phyloP scores from a whole-genome alignment of 2,797 vertebrate genomes.

The Malurus leucopterus region DNA sequence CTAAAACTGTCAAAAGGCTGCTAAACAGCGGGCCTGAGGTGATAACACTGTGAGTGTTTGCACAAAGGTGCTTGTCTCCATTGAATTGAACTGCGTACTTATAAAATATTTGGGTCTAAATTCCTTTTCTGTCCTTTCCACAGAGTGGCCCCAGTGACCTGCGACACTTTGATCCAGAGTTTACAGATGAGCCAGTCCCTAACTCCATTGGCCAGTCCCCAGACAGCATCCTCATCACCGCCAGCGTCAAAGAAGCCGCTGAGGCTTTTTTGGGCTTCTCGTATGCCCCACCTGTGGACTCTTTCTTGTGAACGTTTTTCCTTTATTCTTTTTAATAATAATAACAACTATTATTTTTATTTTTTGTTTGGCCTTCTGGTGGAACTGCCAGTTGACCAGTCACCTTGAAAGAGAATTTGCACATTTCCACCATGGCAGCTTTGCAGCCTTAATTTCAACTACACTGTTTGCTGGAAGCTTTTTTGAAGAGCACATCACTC shows the following conservation, averaged over 20 bases:
- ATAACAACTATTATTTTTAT: conserved; percentile 50
- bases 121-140: neutral
- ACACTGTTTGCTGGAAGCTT: conserved; percentile 76
- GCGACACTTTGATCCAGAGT: conserved; percentile 96
- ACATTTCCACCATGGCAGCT: conserved; percentile 87
- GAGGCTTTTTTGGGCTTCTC: conserved; percentile 97
- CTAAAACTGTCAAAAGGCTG: neutral
- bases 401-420: conserved; percentile 81
- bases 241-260: conserved; percentile 91
- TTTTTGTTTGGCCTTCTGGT: conserved; percentile 63
- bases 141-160: conserved; percentile 94
- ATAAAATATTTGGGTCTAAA: neutral
- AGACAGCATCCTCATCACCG: conserved; percentile 88
- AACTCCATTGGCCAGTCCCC: conserved; percentile 95
- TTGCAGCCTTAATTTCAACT: conserved; percentile 76
- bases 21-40: neutral
- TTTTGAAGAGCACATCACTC: conserved; percentile 69
- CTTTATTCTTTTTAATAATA: conserved; percentile 7
- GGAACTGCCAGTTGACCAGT: conserved; percentile 63
- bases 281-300: conserved; percentile 90
- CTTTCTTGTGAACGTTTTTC: conserved; percentile 76
- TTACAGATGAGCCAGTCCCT: conserved; percentile 95
- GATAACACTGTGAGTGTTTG: neutral
- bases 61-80: neutral
- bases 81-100: neutral